Base-by-base conservation (phyloP, 2,797 vertebrate genomes). In the Sebastes itinus region DNA sequence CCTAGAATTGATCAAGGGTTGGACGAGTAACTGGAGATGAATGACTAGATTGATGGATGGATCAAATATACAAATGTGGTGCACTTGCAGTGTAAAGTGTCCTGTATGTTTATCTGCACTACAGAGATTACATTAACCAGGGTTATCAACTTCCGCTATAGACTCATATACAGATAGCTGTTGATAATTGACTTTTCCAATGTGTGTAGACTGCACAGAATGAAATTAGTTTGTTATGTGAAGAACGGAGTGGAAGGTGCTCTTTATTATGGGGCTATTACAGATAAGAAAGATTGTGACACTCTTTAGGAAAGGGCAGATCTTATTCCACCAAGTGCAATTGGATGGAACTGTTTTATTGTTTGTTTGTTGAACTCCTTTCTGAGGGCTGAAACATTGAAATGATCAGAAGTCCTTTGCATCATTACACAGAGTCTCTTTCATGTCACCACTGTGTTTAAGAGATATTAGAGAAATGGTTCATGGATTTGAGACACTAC, bases 111-210 rank as follows among this genome's bases (percentile, higher is more conserved):
- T 67, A 80, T 83, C 67, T 42, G 12, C 27, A 52, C 9, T 6
- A 23, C 8, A 52, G 46, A 56, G 25, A 77, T 79, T 66, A 75
- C 27, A 75, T 22, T 14, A 52, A 80, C 10, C 54, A 18, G n/a
- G 10, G 33, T 68, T 70, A 80, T 78, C 62, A 22, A 67, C 68
- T 72, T 88, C 71, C 5, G 1, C 38, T 60, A 2, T 49, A 35
- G 35, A 60, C 27, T 49, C 27, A 64, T n/a, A 7, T 12, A 35
- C 28, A 77, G 7, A 79, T 54, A 80, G 32, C 38, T 62, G 18
- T 66, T 64, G 64, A 79, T 74, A 56, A 63, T 2, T 80, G 67
- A 78, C 32, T 20, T 42, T 30, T 65, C 18, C 2, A 8, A 35
- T 32, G 25, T 68, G 35, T 54, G 16, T 13, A 46, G 52, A 23